These are phyloP conservation scores for Ammodramus savannarum DNA, from an alignment of 2,113 vertebrate species.

Conservation along the genomic window DNA sequence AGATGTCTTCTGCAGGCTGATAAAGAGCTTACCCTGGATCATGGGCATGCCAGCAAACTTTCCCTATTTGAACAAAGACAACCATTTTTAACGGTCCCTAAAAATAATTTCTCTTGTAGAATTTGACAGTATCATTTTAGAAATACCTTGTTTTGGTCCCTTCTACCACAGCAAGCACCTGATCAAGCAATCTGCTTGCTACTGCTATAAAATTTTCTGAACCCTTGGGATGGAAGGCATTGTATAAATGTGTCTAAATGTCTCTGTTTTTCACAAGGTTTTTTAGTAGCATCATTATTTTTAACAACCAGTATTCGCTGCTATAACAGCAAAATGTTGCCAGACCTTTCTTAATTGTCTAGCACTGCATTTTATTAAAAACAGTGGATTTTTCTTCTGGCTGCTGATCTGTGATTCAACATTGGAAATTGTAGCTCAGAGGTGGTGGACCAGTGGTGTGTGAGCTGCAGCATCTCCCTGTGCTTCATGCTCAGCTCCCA, in stretches of 20 bases:
- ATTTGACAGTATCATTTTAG: not conserved
- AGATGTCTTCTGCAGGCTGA: not conserved
- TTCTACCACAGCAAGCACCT: not conserved
- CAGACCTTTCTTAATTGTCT: conserved; percentile 18
- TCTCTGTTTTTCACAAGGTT: not conserved
- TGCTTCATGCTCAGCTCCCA: not conserved
- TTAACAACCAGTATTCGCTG: not conserved
- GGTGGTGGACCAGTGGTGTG: not conserved
- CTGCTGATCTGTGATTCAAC: not conserved
- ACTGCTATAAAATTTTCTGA: not conserved
- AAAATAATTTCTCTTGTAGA: not conserved
- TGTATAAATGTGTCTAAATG: not conserved
- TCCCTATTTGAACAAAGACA: not conserved
- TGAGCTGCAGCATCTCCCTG: not conserved
- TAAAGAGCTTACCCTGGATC: not conserved
- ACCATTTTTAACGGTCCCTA: not conserved
- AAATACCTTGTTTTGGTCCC: not conserved
- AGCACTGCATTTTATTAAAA: not conserved
- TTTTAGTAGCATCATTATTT: conserved; percentile 8
- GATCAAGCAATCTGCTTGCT: not conserved
- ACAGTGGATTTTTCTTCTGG: not conserved
- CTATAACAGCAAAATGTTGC: not conserved
- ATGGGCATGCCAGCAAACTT: not conserved
- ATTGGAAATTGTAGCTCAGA: not conserved
- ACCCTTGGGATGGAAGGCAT: not conserved